Evolutionary conservation across 2,888 invertebrate genomes (phyloP).

Genomic region (Pristionchus arcanus): DNA sequence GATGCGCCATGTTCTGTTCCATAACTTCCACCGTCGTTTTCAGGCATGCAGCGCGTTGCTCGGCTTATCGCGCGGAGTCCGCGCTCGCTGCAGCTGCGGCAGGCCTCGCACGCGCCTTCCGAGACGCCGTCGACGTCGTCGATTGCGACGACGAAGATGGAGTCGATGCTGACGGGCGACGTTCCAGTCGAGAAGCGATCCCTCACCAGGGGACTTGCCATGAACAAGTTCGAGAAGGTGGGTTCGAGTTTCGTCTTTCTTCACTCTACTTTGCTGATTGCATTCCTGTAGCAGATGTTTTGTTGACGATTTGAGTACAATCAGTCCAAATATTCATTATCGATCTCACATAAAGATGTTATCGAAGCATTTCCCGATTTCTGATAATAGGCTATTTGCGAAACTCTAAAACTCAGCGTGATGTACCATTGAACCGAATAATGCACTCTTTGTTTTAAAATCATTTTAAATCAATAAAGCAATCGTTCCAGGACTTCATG

Average conservation of each 20-base stretch:
- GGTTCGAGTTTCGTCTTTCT: slow-evolving; percentile 1
- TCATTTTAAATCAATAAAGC: neutral
- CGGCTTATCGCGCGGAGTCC: neutral
- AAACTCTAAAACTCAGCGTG: neutral
- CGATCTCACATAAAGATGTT: too few relatives aligned
- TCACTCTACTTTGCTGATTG: neutral
- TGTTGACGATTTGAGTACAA: too few relatives aligned
- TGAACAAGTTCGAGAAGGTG: slow-evolving; percentile 78
- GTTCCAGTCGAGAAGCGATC: slow-evolving; percentile 74
- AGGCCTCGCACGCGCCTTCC: neutral
- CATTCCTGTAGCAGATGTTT: neutral
- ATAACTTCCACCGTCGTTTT: neutral
- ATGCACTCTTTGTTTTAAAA: neutral
- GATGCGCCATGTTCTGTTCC: neutral
- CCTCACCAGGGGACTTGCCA: slow-evolving; percentile 72
- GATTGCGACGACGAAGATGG: slow-evolving; percentile 53
- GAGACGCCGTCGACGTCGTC: slow-evolving; percentile 19
- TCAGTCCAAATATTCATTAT: too few relatives aligned
- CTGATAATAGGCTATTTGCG: neutral
- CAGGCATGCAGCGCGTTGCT: slow-evolving; percentile 42
- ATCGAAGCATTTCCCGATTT: neutral
- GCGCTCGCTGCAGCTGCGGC: slow-evolving; percentile 21
- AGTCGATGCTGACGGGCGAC: slow-evolving; percentile 43
- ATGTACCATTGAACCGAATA: too few relatives aligned
- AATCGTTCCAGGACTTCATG: slow-evolving; percentile 74